A percentile compares a stretch with the other conserved stretches of the same genome.
Evolutionary conservation across 2,113 vertebrate genomes (phyloP).

Genomic region (Microtus oregoni): DNA sequence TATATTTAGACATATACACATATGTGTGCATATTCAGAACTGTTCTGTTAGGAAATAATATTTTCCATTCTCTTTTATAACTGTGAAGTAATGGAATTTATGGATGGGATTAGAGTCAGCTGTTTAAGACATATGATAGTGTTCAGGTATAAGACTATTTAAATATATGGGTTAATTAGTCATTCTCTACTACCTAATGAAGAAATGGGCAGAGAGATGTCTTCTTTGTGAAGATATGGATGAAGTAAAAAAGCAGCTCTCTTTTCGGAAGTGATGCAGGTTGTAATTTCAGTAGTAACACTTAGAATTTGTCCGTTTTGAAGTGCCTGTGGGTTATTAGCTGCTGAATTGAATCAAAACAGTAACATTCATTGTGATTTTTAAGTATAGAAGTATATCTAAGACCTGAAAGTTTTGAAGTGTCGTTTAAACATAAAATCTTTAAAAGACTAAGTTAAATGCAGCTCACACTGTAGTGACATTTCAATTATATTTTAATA

Average conservation of each 20-base stretch:
- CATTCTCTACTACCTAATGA: neutral
- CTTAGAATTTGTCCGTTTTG: neutral
- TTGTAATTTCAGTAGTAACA: neutral
- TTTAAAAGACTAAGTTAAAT: conserved; percentile 44
- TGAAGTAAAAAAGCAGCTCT: neutral
- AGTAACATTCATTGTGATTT: neutral
- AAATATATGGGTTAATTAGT: neutral
- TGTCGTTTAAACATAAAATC: neutral
- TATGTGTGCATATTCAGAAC: neutral
- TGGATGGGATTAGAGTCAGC: neutral
- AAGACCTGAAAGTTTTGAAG: neutral
- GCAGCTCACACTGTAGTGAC: neutral
- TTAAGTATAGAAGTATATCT: neutral
- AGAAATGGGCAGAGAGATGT: neutral
- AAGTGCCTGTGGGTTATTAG: neutral
- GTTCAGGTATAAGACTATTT: neutral
- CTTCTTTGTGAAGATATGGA: neutral
- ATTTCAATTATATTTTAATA: too few species aligned
- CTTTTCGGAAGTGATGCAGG: neutral
- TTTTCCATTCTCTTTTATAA: too few species aligned
- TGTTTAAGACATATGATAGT: neutral
- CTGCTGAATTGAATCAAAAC: neutral
- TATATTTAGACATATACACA: neutral
- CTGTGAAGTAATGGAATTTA: neutral
- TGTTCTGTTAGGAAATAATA: neutral